Base-by-base conservation (phyloP, 2,113 vertebrate species). In the Caranx ignobilis region DNA sequence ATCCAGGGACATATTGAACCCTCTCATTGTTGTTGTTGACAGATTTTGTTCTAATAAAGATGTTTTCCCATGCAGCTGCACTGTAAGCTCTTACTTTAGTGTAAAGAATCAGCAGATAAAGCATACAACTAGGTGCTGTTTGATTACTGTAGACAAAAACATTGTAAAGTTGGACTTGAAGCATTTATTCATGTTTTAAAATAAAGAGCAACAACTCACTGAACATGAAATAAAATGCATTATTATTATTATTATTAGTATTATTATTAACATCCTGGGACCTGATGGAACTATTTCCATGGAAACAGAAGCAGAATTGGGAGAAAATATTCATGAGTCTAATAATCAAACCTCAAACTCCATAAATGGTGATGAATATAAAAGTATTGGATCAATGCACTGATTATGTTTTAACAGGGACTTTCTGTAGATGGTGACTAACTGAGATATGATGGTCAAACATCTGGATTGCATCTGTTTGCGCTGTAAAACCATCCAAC, bases 401-500 rank as follows among this genome's bases (percentile, higher is more conserved):
- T 55, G n/a, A 26, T 21, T 26, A 26, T 26, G 26, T 26, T 26
- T 26, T 26, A 26, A 26, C 26, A 26, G 26, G 26, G 3, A 8
- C 8, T 11, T 26, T 10, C 18, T 52, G 50, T 61, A 37, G 39
- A 39, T 37, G 19, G 35, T 47, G 34, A 59, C 48, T 19, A 8
- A 61, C 11, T 52, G 47, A 11, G 12, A 35, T 50, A 4, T 47
- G 13, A 67, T 18, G 2, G 13, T 67, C 52, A 12, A 31, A 67
- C 45, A 61, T 32, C 65, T 61, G 75, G 10, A 52, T 59, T 66
- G 48, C 50, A 39, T 55, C 19, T 15, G 19, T 54, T 54, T 69
- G 31, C 34, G 8, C 16, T 11, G 4, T 43, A 11, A 59, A 43
- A 59, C 41, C 45, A 2, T 47, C 8, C 11, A 48, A 18, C 11